Base-by-base conservation (phyloP, 2,888 invertebrate genomes). In the Micoletzkya japonica region DNA sequence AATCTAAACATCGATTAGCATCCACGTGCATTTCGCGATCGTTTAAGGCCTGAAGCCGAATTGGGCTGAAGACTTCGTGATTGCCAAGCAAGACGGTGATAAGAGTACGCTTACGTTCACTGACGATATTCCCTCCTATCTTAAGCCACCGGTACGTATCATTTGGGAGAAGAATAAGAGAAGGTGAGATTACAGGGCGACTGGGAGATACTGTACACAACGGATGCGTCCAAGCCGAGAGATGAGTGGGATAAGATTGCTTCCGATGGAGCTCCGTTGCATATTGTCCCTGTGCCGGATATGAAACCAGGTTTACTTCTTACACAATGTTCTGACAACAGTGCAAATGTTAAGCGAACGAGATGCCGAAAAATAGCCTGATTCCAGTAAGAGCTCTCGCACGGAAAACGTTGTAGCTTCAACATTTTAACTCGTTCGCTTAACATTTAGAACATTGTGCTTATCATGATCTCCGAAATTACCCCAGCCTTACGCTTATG, bases 191-290 rank as follows among this genome's bases (percentile, higher is more conserved):
- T 61, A 7, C 50, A 60, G 58, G 57, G 50, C 52, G 78, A 81
- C 60, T 84, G 84, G 84, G 75, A 73, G 0, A 72, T 84, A 17
- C 73, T 73, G 28, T 85, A 81, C 61, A 81, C 83, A 4, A 81
- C 81, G 59, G 80, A 84, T 71, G 79, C 80, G 4, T 74, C 74
- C 34, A 72, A 76, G 36, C 81, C 81, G 7, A 70, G 74, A 56
- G 78, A 78, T 34, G 67, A 79, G 49, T 84, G 84, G 84, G 73
- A 76, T 26, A 69, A 73, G 52, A 77, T 81, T 58, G 72, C 76
- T 6, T 77, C 81, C 4, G 77, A 77, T 7, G 81, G 79, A 37
- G 71, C 75, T 4, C 77, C 81, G 7, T 72, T 84, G 52, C 79
- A 76, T 6, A 72, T 74, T 49, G 73, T 83, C 4, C 74, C n/a